Conservation (phyloP, 2,797 vertebrate genomes). For the Hemitrygon akajei region DNA sequence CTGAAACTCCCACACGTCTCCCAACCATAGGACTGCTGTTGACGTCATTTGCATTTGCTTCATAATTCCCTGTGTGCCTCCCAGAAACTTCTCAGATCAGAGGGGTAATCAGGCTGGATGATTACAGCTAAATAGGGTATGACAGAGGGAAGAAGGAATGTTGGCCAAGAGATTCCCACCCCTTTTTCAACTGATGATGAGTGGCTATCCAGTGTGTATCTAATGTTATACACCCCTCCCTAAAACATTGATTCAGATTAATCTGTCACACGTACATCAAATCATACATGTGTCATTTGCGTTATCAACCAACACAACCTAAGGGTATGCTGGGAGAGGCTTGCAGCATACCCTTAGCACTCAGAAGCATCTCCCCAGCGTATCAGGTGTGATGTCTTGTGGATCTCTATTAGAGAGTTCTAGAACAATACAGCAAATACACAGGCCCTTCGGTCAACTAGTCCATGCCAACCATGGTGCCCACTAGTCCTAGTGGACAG, state of each 20-base stretch:
- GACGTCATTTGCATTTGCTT: neutral
- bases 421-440: no score
- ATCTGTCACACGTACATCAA: no score
- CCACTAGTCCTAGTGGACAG: no score
- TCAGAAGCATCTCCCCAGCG: neutral
- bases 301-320: no score
- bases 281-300: no score
- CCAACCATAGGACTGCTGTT: neutral
- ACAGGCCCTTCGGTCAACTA: no score
- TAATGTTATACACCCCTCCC: neutral
- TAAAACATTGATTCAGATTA: neutral
- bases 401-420: no score
- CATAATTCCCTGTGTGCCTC: neutral
- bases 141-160: neutral
- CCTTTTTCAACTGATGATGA: neutral
- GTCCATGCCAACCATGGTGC: no score
- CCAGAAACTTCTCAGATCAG: neutral
- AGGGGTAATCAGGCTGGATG: neutral
- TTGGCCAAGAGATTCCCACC: neutral
- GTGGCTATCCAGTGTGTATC: no score
- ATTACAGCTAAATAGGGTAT: neutral
- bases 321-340: no score
- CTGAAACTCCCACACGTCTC: neutral
- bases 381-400: neutral
- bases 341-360: no score